These are phyloP conservation scores for Cyclargus thomasi DNA, from an alignment of 1,140 invertebrate species.

Conservation along the genomic window DNA sequence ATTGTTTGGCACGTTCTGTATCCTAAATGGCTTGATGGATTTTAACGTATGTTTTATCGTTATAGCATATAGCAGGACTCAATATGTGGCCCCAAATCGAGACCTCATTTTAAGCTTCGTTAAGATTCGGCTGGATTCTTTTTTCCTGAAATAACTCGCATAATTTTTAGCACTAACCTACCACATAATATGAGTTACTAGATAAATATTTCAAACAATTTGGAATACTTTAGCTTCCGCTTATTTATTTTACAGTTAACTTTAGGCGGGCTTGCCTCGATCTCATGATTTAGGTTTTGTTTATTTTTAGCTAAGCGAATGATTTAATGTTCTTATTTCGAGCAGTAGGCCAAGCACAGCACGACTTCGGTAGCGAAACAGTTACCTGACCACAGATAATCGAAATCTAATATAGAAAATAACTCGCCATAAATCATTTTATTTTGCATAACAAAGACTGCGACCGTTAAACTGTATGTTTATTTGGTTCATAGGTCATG, in stretches of 20 bases:
- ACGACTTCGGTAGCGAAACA: neutral
- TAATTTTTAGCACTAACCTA: no score
- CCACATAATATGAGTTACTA: neutral
- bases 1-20: no score
- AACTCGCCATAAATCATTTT: neutral
- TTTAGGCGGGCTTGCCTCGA: neutral
- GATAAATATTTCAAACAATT: neutral
- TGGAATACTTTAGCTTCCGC: neutral
- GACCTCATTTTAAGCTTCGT: no score
- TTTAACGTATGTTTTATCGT: no score
- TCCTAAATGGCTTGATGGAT: no score
- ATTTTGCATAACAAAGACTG: neutral
- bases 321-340: conserved; percentile 10
- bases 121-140: no score
- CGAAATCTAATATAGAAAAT: conserved; percentile 5
- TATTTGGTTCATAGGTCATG: conserved; percentile 1
- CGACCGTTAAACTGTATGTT: conserved; percentile 4
- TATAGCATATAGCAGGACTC: no score
- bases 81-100: no score
- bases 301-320: conserved; percentile 5
- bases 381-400: neutral
- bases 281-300: neutral
- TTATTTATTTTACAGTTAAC: neutral
- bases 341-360: neutral
- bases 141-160: no score